Percentiles rank a stretch among this genome's conserved stretches.
phyloP scores from a whole-genome alignment of 2,113 vertebrate genomes.

The Pleuronectes platessa region DNA sequence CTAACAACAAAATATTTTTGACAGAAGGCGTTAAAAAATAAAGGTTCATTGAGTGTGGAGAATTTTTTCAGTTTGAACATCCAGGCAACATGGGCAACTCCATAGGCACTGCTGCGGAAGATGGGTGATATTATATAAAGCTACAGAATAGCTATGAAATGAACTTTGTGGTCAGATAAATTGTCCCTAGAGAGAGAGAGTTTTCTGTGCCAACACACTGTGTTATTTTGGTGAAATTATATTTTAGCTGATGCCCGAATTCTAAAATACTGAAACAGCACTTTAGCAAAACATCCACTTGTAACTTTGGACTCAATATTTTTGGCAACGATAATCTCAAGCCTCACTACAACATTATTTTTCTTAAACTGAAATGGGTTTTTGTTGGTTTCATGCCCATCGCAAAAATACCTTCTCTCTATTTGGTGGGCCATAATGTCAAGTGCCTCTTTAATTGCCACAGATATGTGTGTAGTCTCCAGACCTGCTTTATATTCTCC shows the following conservation, averaged over 20 bases:
- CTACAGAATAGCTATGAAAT: background rate
- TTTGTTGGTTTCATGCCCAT: background rate
- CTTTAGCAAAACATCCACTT: background rate
- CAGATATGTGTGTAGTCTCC: conserved; percentile 7
- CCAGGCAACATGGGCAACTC: too few species aligned
- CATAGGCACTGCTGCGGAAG: too few species aligned
- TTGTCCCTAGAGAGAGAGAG: background rate
- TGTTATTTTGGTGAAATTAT: background rate
- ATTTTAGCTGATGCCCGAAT: too few species aligned
- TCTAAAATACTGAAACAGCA: too few species aligned
- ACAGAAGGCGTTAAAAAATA: too few species aligned
- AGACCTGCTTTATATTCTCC: conserved; percentile 21
- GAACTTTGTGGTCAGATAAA: background rate
- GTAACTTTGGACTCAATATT: background rate
- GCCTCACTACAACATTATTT: background rate
- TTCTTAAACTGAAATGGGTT: conserved; percentile 4
- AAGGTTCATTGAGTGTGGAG: too few species aligned
- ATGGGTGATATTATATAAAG: too few species aligned
- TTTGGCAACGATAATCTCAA: background rate
- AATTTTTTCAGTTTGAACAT: too few species aligned
- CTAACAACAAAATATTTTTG: too few species aligned
- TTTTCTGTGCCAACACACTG: background rate
- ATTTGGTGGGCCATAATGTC: conserved; percentile 15
- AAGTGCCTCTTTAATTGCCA: background rate
- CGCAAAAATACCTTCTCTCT: conserved; percentile 13